These are phyloP conservation scores for Helogale parvula DNA, from an alignment of 2,113 vertebrate genomes.

Conservation along the genomic window DNA sequence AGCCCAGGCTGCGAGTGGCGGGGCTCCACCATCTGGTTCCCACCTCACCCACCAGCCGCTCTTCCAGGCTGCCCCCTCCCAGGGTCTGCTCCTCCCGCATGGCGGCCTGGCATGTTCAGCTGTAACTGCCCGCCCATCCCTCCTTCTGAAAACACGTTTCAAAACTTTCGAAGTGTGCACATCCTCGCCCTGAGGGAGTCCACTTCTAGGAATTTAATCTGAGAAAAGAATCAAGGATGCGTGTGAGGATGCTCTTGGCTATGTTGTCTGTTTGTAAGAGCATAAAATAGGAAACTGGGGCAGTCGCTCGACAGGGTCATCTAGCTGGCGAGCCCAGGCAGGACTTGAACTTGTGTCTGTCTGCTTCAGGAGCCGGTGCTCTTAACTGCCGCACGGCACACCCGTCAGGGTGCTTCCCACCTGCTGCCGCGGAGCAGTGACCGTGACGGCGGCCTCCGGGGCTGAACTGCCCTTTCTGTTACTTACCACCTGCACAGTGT, in stretches of 20 bases:
- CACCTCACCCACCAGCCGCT: accelerated
- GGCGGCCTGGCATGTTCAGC: not conserved
- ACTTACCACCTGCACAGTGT: not conserved
- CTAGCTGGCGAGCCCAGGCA: not conserved
- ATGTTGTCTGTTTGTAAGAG: not conserved
- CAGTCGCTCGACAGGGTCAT: not conserved
- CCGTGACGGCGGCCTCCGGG: accelerated
- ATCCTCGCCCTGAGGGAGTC: not conserved
- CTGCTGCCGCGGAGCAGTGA: accelerated
- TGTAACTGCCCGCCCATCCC: not conserved
- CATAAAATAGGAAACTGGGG: not conserved
- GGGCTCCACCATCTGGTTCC: not conserved
- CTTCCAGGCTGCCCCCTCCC: not conserved
- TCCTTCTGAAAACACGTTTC: not conserved
- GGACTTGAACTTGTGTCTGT: not conserved
- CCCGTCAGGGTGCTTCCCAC: not conserved
- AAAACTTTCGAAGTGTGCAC: not conserved
- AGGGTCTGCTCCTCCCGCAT: conserved; percentile 74
- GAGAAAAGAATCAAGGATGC: not conserved
- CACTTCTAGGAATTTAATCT: not conserved
- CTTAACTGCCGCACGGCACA: accelerated
- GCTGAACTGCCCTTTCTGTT: not conserved
- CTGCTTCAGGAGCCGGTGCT: not conserved
- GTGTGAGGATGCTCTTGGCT: accelerated
- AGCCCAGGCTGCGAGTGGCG: accelerated